Percentiles rank a stretch among this genome's conserved stretches.
Evolutionary conservation across 1,140 invertebrate species (phyloP).

Genomic region (Ceratoteleas bidentatus): DNA sequence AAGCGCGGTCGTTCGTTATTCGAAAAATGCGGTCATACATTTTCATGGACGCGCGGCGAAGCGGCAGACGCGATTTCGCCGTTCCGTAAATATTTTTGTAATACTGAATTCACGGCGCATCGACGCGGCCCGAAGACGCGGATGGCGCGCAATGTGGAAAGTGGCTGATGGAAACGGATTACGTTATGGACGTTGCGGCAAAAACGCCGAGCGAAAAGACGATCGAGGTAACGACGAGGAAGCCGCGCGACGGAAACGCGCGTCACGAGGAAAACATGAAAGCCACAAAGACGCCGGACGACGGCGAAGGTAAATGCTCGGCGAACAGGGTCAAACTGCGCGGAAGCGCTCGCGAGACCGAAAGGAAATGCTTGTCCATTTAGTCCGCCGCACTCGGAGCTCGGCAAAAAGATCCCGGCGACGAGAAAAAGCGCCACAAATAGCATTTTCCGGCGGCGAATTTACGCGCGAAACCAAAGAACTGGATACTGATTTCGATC

Average conservation of each 20-base stretch:
- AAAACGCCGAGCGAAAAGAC: slow-evolving; percentile 18
- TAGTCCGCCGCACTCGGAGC: slow-evolving; percentile 34
- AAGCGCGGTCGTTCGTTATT: neutral
- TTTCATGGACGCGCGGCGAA: neutral
- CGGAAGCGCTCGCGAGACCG: slow-evolving; percentile 65
- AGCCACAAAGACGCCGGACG: slow-evolving; percentile 47
- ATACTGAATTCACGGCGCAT: slow-evolving; percentile 18
- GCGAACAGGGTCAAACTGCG: slow-evolving; percentile 68
- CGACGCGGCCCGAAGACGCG: neutral
- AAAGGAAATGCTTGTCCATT: slow-evolving; percentile 66
- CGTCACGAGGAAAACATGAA: slow-evolving; percentile 57
- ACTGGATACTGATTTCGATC: too few relatives aligned
- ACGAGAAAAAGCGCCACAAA: slow-evolving; percentile 47
- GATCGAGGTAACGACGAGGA: slow-evolving; percentile 40
- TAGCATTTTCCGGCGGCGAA: slow-evolving; percentile 30
- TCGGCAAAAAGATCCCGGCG: slow-evolving; percentile 37
- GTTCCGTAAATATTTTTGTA: slow-evolving; percentile 27
- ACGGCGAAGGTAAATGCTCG: slow-evolving; percentile 62
- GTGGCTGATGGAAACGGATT: slow-evolving; percentile 54
- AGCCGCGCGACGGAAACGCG: slow-evolving; percentile 54
- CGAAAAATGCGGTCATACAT: neutral
- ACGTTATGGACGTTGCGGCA: slow-evolving; percentile 8
- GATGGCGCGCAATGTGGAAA: slow-evolving; percentile 33
- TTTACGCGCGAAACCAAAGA: slow-evolving; percentile 7
- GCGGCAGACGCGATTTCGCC: too few relatives aligned